Percentiles rank a stretch among this genome's conserved stretches.
phyloP scores from a whole-genome alignment of 1,140 invertebrate genomes.

The Bombus waltoni region DNA sequence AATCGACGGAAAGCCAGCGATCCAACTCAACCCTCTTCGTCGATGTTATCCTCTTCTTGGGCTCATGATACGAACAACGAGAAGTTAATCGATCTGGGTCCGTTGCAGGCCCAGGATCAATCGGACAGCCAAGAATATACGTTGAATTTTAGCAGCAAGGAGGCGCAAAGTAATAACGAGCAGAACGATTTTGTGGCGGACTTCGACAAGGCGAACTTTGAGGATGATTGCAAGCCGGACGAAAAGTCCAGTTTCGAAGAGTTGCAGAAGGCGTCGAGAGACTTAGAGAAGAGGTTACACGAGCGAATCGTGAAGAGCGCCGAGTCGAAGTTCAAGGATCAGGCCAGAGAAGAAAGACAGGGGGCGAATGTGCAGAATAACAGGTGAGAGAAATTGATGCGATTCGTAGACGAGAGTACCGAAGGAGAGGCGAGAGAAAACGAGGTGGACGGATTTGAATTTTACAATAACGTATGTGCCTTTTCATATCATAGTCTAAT shows the following conservation, averaged over 20 bases:
- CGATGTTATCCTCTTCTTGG: conserved; percentile 33
- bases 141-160: conserved; percentile 30
- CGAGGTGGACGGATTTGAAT: too few species aligned
- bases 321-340: conserved; percentile 50
- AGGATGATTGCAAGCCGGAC: conserved; percentile 25
- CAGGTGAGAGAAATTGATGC: conserved; percentile 45
- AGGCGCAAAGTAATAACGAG: conserved; percentile 12
- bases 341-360: conserved; percentile 15
- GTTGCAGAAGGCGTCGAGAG: conserved; percentile 72
- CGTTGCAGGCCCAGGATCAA: conserved; percentile 19
- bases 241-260: conserved; percentile 68
- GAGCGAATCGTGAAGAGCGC: conserved; percentile 69
- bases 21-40: not conserved
- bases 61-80: conserved; percentile 16
- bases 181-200: conserved; percentile 50
- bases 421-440: too few species aligned
- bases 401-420: not conserved
- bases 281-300: conserved; percentile 75
- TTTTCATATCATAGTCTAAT: not conserved
- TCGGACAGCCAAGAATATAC: conserved; percentile 24
- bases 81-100: conserved; percentile 56
- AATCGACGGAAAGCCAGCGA: conserved; percentile 37
- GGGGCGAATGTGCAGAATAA: conserved; percentile 21
- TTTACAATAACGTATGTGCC: too few species aligned
- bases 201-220: conserved; percentile 55